Evolutionary conservation across 2,797 vertebrate genomes (phyloP).

Genomic region (Chelonia mydas): DNA sequence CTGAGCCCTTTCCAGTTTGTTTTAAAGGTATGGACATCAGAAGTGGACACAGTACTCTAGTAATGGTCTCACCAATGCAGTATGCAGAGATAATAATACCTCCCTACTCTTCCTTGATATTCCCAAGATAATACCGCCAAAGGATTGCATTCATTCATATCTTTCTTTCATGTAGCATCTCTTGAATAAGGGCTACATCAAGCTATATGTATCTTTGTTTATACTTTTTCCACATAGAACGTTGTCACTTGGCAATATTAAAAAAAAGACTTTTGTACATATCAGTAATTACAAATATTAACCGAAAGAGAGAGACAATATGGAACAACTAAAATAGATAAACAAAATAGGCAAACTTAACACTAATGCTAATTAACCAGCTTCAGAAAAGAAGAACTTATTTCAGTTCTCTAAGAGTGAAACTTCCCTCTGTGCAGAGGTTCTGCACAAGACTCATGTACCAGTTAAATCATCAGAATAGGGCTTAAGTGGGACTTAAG

Average conservation of each 20-base stretch:
- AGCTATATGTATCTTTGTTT: neutral
- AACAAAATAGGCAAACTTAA: neutral
- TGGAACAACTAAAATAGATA: neutral
- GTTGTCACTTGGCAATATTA: neutral
- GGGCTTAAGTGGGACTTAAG: neutral
- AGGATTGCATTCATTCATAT: neutral
- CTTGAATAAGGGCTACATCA: neutral
- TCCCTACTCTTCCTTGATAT: neutral
- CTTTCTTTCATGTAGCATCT: neutral
- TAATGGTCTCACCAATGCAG: neutral
- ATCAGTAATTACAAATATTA: neutral
- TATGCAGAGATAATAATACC: neutral
- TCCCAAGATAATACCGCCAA: neutral
- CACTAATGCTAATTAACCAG: neutral
- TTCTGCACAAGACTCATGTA: neutral
- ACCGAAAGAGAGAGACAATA: neutral
- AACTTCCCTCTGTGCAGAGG: neutral
- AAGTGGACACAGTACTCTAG: neutral
- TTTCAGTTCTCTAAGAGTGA: constrained; percentile 3
- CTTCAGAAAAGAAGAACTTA: neutral
- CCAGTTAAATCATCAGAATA: constrained; percentile 2
- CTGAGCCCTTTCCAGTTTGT: neutral
- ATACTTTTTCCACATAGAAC: neutral
- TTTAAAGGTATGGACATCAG: neutral
- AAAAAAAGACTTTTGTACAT: neutral